Conservation (phyloP, 2,888 invertebrate genomes). For the Microplitis deprimator region DNA sequence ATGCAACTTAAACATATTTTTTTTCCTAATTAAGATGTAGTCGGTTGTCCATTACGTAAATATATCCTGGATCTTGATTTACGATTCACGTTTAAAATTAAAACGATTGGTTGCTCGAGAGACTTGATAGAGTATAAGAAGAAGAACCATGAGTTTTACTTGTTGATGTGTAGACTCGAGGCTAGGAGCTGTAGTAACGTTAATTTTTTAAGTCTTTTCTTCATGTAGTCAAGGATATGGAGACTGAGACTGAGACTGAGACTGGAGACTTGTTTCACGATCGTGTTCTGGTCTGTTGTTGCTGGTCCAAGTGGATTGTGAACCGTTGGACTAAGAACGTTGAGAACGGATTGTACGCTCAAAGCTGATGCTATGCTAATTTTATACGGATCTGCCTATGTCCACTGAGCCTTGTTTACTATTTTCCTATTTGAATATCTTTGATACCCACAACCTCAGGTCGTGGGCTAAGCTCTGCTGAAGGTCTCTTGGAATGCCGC, state of each 20-base stretch:
- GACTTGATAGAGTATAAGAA: background rate
- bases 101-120: slow-evolving; percentile 28
- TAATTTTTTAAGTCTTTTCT: background rate
- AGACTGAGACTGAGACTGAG: too few relatives aligned
- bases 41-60: slow-evolving; percentile 61
- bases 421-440: slow-evolving; percentile 48
- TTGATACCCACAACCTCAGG: slow-evolving; percentile 39
- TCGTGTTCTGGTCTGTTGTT: slow-evolving; percentile 8
- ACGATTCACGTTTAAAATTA: slow-evolving; percentile 47
- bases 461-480: slow-evolving; percentile 45
- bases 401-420: slow-evolving; percentile 27
- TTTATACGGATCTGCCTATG: slow-evolving; percentile 52
- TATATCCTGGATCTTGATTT: slow-evolving; percentile 58
- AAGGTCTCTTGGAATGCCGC: slow-evolving; percentile 35
- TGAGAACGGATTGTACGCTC: background rate
- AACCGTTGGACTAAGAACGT: background rate
- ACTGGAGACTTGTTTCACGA: background rate
- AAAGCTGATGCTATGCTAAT: slow-evolving; percentile 55
- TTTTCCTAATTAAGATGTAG: slow-evolving; percentile 62
- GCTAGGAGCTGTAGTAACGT: too few relatives aligned
- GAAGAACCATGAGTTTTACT: too few relatives aligned
- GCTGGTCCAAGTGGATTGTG: background rate
- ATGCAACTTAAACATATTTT: slow-evolving; percentile 49
- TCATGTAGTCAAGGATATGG: background rate
- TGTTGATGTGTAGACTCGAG: too few relatives aligned